Evolutionary conservation across 2,113 vertebrate genomes (phyloP), one percentile per base, ranked within the genome.

Genomic region (Macquaria ambigua): DNA sequence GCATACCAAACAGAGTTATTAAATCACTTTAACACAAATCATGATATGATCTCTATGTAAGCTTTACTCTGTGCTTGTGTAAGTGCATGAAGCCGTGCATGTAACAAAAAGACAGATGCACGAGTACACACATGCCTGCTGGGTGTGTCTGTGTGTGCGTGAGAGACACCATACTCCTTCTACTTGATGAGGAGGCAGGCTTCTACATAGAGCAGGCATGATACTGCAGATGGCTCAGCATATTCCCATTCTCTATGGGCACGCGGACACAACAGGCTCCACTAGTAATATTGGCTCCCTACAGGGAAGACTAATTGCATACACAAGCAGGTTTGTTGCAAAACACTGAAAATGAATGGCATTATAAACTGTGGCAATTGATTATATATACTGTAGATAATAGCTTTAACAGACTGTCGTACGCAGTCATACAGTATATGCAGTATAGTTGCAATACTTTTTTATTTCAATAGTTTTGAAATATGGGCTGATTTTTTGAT

Each of bases 171-270:
- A 67, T n/a, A 72, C 37, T 80, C 61, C 34, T 56, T 71, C 1
- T 28, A 16, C 53, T 71, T 74, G 69, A 78, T 77, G 63, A 70
- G 74, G 31, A 70, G 62, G 71, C 72, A 64, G 70, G 73, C 82
- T 76, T 82, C 74, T 69, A 46, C 66, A 68, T 28, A 46, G 76
- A 52, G 21, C 67, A 48, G 81, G 14, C 84, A 74, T n/a, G 55
- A 86, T 41, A 0, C 74, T 50, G 85, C 92, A 93, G 92, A 89
- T 89, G 85, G 89, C 82, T 91, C 91, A 92, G 90, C 84, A 90
- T 85, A 91, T 91, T 94, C 79, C n/a, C 28, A 16, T 84, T 41
- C 74, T 85, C 70, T 37, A 0, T 53, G 31, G 43, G 43, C 70
- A 63, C 82, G 61, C 16, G 46, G 41, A 81, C 84, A 70, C 83